phyloP scores from a whole-genome alignment of 2,888 invertebrate species.

The Zele albiditarsus region DNA sequence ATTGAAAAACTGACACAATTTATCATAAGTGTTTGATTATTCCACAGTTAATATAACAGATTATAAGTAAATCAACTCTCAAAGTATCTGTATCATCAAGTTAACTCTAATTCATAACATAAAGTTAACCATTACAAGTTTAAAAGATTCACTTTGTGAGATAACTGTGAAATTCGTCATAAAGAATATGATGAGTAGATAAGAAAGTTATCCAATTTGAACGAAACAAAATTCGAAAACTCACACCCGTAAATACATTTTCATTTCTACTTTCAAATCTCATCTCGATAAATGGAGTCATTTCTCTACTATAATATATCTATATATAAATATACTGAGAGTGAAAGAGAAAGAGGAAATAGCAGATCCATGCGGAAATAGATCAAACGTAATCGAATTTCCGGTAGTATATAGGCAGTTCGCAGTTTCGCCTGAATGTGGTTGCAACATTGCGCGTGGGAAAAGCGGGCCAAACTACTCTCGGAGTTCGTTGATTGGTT shows the following conservation, averaged over 20 bases:
- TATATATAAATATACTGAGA: neutral
- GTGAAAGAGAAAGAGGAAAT: neutral
- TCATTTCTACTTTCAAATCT: neutral
- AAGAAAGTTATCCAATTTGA: neutral
- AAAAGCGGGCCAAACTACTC: conserved; percentile 56
- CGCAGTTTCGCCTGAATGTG: conserved; percentile 16
- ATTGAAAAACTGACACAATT: no score
- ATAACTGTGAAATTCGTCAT: neutral
- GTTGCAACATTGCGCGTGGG: conserved; percentile 30
- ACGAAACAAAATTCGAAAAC: neutral
- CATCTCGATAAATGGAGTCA: neutral
- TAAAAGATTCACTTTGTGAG: neutral
- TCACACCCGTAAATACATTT: neutral
- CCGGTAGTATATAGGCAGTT: neutral
- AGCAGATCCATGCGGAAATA: conserved; percentile 5
- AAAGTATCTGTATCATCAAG: neutral
- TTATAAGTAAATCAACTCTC: neutral
- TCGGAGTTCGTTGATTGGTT: conserved; percentile 56
- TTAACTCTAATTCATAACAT: neutral
- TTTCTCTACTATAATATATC: neutral
- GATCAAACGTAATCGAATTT: conserved; percentile 32
- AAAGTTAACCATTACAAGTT: neutral
- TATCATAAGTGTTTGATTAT: no score
- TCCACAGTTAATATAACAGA: no score
- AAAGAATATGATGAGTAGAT: neutral